A percentile compares a stretch with the other conserved stretches of the same genome.
phyloP scores from a whole-genome alignment of 2,888 invertebrate species.

The Conomelus anceps region DNA sequence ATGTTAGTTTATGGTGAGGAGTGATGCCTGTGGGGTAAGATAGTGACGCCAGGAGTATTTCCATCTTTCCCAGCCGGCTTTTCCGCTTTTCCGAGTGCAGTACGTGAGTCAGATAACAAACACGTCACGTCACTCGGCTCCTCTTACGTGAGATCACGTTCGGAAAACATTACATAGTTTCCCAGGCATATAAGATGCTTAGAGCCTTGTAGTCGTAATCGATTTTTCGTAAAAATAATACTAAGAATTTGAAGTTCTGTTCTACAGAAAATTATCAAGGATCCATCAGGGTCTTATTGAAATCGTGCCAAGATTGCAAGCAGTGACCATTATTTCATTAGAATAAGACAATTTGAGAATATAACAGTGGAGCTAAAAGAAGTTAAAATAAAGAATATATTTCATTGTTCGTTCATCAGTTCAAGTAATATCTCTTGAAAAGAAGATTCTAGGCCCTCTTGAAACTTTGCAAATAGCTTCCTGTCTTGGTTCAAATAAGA shows the following conservation, averaged over 20 bases:
- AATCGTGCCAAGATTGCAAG: no score
- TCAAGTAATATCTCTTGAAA: no score
- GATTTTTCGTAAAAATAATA: neutral
- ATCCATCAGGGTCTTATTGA: neutral
- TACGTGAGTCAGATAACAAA: neutral
- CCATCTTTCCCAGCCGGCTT: neutral
- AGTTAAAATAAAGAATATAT: no score
- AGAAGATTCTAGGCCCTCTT: no score
- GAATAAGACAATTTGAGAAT: no score
- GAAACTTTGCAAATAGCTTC: no score
- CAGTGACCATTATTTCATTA: no score
- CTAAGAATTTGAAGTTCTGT: neutral
- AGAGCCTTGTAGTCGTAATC: neutral
- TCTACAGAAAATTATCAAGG: neutral
- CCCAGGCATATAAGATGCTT: neutral
- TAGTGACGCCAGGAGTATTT: neutral
- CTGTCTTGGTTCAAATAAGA: no score
- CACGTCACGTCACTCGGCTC: neutral
- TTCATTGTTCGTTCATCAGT: no score
- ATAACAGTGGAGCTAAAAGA: no score
- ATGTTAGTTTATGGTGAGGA: neutral
- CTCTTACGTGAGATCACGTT: neutral
- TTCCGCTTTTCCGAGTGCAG: neutral
- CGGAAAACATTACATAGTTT: neutral
- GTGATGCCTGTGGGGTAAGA: neutral